phyloP scores from a whole-genome alignment of 1,140 invertebrate species.

The Oppia nitens region DNA sequence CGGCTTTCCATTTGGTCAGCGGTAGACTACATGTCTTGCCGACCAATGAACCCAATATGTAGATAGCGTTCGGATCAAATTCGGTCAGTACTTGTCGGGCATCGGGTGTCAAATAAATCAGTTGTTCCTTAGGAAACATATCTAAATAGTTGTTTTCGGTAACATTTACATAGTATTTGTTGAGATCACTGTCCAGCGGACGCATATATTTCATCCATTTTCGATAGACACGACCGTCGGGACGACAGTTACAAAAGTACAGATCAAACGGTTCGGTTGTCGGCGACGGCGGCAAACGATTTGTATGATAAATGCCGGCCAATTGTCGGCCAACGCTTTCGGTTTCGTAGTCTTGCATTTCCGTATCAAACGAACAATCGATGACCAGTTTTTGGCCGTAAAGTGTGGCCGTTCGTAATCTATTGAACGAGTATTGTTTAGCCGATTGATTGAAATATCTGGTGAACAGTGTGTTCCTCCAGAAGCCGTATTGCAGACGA shows the following conservation, averaged over 20 bases:
- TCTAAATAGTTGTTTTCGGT: conserved; percentile 2
- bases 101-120: conserved; percentile 11
- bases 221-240: conserved; percentile 1
- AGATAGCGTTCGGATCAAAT: conserved; percentile 8
- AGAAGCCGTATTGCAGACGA: conserved; percentile 7
- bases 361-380: conserved; percentile 3
- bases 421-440: not conserved
- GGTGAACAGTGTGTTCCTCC: conserved; percentile 3
- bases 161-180: conserved; percentile 1
- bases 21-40: conserved; percentile 40
- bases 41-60: conserved; percentile 26
- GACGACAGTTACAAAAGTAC: not conserved
- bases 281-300: not conserved
- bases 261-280: not conserved
- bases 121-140: not conserved
- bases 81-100: not conserved
- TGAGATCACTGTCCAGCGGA: not conserved
- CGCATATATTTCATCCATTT: not conserved
- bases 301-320: not conserved
- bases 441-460: not conserved
- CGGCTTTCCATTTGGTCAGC: not conserved
- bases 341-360: conserved; percentile 9
- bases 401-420: not conserved
- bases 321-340: conserved; percentile 1
- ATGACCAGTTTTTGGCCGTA: conserved; percentile 7